These are phyloP conservation scores for Dolichopus griseipennis DNA, from an alignment of 2,888 invertebrate genomes.

Conservation along the genomic window DNA sequence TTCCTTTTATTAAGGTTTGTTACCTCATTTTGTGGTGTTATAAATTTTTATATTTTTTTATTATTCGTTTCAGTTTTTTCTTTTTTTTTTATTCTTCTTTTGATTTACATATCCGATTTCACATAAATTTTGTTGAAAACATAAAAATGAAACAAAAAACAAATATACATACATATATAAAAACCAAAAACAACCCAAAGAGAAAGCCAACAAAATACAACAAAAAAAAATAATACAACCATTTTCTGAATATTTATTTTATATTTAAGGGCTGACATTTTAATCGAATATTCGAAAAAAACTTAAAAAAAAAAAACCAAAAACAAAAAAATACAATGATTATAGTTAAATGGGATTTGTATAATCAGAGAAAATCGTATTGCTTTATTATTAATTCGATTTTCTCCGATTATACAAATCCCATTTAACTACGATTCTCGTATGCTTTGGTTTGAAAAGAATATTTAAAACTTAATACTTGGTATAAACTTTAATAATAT, in stretches of 20 bases:
- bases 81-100: neutral
- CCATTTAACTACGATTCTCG: too few species aligned
- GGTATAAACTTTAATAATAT: too few species aligned
- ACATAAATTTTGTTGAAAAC: neutral
- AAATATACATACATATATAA: neutral
- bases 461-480: too few species aligned
- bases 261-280: neutral
- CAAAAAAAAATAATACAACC: neutral
- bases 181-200: neutral
- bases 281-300: neutral
- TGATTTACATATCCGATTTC: constrained; percentile 1
- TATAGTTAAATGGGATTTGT: too few species aligned
- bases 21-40: constrained; percentile 1
- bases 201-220: neutral
- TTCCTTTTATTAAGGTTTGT: neutral
- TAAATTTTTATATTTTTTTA: neutral
- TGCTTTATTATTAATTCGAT: too few species aligned
- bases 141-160: neutral
- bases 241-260: neutral
- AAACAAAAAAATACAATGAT: too few species aligned
- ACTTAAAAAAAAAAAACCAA: too few species aligned
- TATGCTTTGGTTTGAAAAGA: too few species aligned
- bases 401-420: too few species aligned
- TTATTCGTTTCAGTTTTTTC: neutral
- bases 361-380: too few species aligned